These are phyloP conservation scores for Eonycteris spelaea DNA, from an alignment of 2,113 vertebrate species.

Conservation along the genomic window DNA sequence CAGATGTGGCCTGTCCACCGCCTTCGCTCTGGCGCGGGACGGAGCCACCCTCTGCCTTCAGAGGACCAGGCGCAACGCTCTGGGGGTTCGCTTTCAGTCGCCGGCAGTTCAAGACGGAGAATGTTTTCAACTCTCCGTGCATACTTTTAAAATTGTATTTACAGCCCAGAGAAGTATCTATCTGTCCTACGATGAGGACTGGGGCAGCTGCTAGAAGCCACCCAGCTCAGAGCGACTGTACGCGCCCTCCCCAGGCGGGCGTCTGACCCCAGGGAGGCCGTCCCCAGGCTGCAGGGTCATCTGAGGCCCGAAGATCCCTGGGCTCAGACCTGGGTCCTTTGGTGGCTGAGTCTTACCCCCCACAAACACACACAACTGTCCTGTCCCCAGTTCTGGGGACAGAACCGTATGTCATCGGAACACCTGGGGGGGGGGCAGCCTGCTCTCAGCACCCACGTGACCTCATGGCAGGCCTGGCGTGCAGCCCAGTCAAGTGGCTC, in stretches of 20 bases:
- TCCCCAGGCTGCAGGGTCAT: neutral
- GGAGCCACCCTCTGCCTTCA: fast-evolving
- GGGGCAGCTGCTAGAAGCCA: neutral
- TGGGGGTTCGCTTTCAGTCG: neutral
- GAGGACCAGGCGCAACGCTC: neutral
- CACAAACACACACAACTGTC: fast-evolving
- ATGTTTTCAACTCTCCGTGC: neutral
- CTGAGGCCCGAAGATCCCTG: neutral
- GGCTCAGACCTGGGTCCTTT: fast-evolving
- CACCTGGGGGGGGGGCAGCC: too few relatives aligned
- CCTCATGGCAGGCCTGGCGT: too few relatives aligned
- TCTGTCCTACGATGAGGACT: neutral
- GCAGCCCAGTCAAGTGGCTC: too few relatives aligned
- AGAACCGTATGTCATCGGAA: fast-evolving
- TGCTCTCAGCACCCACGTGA: neutral
- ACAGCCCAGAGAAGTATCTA: neutral
- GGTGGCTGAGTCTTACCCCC: too few relatives aligned
- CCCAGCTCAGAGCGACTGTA: fast-evolving
- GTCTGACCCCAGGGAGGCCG: neutral
- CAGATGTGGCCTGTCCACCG: too few relatives aligned
- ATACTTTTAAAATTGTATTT: neutral
- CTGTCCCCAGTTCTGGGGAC: too few relatives aligned
- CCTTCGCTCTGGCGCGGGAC: too few relatives aligned
- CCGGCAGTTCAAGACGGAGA: neutral
- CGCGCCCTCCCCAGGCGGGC: fast-evolving